Evolutionary conservation across 2,888 invertebrate species (phyloP), one percentile per base, ranked within the genome.

Genomic region (Pollenia labialis): DNA sequence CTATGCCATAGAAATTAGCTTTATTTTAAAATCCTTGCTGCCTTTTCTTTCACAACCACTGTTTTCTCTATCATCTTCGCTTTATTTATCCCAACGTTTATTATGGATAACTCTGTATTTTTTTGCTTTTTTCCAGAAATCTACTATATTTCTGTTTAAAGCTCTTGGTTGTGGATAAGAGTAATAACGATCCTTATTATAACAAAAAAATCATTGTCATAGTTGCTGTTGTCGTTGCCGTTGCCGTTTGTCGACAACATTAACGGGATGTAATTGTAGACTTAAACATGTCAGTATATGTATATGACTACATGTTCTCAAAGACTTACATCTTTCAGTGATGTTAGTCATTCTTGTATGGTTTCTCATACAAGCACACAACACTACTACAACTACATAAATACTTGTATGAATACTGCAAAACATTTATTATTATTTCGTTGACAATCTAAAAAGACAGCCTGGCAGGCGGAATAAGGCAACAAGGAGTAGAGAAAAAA

Each of bases 181-280:
- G 12, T 44, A 71, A 69, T 62, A 64, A 60, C 42, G 72, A 69
- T 77, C 54, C 48, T 44, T 40, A 66, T 60, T 74, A 68, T 62
- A 62, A 54, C 72, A 80, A 80, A 60, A 82, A 74, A 82, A 62
- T 75, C 80, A 76, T 76, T 83, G 83, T 52, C 76, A 72, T 80
- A 72, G 75, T 40, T 81, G 66, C 48, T 48, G 71, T 62, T 50
- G 54, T 62, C n/a, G 32, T 68, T 66, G 74, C 16, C 23, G 12
- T 75, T 79, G 44, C 32, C 32, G 58, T 32, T 48, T n/a, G 54
- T 58, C 52, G 52, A 71, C 80, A 80, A 6, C 44, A 72, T 18
- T 48, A 74, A 81, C 68, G 42, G 74, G 66, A 12, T 75, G 50
- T 81, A 81, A 74, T 81, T 81, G 42, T 68, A 52, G 52, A 52